Percentiles rank a stretch among this genome's conserved stretches.
These are phyloP conservation scores for Sminthurides aquaticus DNA, from an alignment of 2,888 invertebrate genomes.

Conservation along the genomic window DNA sequence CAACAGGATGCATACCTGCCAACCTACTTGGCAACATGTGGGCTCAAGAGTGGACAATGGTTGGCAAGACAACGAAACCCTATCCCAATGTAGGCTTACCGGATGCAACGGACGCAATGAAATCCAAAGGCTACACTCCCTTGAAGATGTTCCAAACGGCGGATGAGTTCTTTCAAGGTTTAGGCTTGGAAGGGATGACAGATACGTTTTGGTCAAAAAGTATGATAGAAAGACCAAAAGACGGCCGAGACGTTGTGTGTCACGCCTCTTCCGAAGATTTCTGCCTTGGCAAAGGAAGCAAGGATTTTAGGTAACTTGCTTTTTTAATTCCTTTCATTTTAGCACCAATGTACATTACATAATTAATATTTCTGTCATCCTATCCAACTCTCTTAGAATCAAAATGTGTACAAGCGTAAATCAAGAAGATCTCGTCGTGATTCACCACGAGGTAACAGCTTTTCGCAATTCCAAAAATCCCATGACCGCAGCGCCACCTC, in stretches of 20 bases:
- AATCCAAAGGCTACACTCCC: slow-evolving; percentile 44
- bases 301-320: slow-evolving; percentile 34
- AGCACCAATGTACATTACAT: neutral
- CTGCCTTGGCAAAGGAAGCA: slow-evolving; percentile 32
- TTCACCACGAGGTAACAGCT: slow-evolving; percentile 89
- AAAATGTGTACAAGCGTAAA: slow-evolving; percentile 22
- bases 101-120: slow-evolving; percentile 71
- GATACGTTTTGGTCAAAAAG: slow-evolving; percentile 80
- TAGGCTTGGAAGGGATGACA: slow-evolving; percentile 71
- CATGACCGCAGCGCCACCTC: too few species aligned
- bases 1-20: slow-evolving; percentile 44
- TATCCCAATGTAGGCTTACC: slow-evolving; percentile 62
- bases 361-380: neutral
- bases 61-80: slow-evolving; percentile 67
- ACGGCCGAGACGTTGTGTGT: slow-evolving; percentile 48
- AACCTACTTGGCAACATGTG: slow-evolving; percentile 62
- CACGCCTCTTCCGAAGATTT: slow-evolving; percentile 39
- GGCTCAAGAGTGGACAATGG: slow-evolving; percentile 68
- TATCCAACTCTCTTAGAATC: slow-evolving; percentile 13
- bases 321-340: too few species aligned
- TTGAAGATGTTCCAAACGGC: slow-evolving; percentile 48
- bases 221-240: slow-evolving; percentile 66
- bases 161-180: slow-evolving; percentile 72
- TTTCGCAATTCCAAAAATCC: too few species aligned
- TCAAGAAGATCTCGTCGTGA: slow-evolving; percentile 59